Base-by-base conservation (phyloP, 2,888 invertebrate species). In the Drosophila flavopinicola region DNA sequence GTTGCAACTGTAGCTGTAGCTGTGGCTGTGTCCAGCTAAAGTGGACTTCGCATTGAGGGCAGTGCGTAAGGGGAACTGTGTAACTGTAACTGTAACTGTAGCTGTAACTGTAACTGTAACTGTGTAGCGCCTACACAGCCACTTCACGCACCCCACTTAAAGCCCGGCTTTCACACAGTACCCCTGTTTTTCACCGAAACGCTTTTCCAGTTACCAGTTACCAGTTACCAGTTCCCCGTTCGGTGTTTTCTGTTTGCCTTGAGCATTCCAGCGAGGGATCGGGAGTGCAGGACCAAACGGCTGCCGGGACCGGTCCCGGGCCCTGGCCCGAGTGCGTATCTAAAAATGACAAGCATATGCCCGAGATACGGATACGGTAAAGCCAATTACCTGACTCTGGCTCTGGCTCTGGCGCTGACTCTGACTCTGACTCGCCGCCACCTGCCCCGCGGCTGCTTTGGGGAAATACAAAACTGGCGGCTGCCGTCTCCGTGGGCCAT, bases 351-450 rank as follows among this genome's bases (percentile, higher is more conserved):
- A 78, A 67, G 61, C 82, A 71, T 75, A 74, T 85, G 85, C 78
- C 66, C 42, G 66, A 59, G 71, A 82, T 67, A 64, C 74, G 74
- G 58, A 70, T 75, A 67, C 45, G 15, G 53, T 84, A 70, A 66
- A 78, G 83, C 76, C 86, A 85, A 85, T 80, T 85, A 80, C 79
- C 79, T 78, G 85, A n/a, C n/a, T n/a, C n/a, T n/a, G n/a, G n/a
- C n/a, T n/a, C n/a, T n/a, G n/a, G n/a, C n/a, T n/a, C n/a, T n/a
- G n/a, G n/a, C n/a, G n/a, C n/a, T n/a, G n/a, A n/a, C n/a, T n/a
- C n/a, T n/a, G n/a, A n/a, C n/a, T n/a, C n/a, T n/a, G n/a, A 23
- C 57, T 60, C 48, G 33, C 42, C 51, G 39, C 39, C 52, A 48
- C 32, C 38, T 32, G 29, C 30, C 58, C 65, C 24, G 57, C 73